Evolutionary conservation across 2,797 vertebrate species (phyloP), one percentile per base, ranked within the genome.

Genomic region (Mycteria americana): DNA sequence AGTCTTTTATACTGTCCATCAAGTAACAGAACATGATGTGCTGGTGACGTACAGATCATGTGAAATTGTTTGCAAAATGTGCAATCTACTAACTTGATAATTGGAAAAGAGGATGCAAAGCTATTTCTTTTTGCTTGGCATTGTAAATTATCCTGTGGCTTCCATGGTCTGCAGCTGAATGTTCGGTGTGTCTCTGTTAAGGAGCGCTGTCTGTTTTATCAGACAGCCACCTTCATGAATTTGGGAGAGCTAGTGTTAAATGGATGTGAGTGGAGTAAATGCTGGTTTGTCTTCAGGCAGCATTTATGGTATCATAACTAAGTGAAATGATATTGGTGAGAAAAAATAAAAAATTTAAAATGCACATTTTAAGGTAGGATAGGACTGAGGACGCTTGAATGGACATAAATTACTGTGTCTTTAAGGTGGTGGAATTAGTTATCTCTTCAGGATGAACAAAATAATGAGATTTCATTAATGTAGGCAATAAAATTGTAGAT

Each of bases 11-110:
- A 23, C 11, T 18, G 39, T 30, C 1, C 31, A 48, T 89, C 82
- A 75, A 70, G 46, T 62, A 76, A 56, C 18, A 70, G 87, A 95
- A 85, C 28, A 92, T 92, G 96, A 95, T 14, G 48, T 88, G 54
- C 65, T 59, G 73, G 83, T 93, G 73, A 60, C 2, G 2, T 80
- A 89, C 28, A 89, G 93, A 68, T 69, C 6, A 6, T 59, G 60
- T 80, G 64, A 94, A 93, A 67, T 56, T 74, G 50, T 80, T 37
- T 10, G 30, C 50, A 92, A 96, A 96, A 95, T 9, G 2, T 41
- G 46, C 53, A 21, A 0, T 62, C 56, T 59, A 15, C 17, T 19
- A 63, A 70, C 13, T 8, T 79, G 27, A 13, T 64, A n/a, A 46
- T 65, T 92, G 74, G 45, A 75, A 50, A 79, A 73, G 13, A 76